Evolutionary conservation across 1,140 invertebrate genomes (phyloP), one percentile per base, ranked within the genome.

Genomic region (Xylocopa sonorina): DNA sequence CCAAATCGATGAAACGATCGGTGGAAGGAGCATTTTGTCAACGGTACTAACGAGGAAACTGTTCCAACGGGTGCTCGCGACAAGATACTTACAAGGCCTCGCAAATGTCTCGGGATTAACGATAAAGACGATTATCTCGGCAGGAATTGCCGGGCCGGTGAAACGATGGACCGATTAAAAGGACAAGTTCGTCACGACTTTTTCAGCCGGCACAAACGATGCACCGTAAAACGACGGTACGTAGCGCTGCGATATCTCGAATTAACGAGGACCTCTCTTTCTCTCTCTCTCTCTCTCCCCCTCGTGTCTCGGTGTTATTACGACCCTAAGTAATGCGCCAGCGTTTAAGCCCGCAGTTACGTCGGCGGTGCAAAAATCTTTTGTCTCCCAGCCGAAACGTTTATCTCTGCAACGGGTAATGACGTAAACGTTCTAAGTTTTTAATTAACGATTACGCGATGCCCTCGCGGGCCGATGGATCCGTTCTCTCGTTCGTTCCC

Each of bases 251-350:
- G 29, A 41, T 67, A 62, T 77, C 75, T 53, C 76, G 75, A 75
- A 79, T 80, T 84, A 84, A 82, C 82, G 82, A 84, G 81, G 69
- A 43, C 48, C 55, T 83, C n/a, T n/a, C n/a, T n/a, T n/a, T n/a
- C n/a, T n/a, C n/a, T n/a, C n/a, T n/a, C n/a, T n/a, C n/a, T n/a
- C n/a, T n/a, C n/a, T n/a, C n/a, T n/a, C n/a, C n/a, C n/a, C 69
- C 82, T 83, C 71, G 69, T 68, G 71, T 82, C 27, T 62, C 58
- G 46, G 57, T 73, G 53, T 80, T 82, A 71, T 84, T 83, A 83
- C 78, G 60, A 63, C 43, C 50, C 60, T 82, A 83, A 84, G 76
- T 76, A 80, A 73, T 68, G 72, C 60, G 51, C 21, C 24, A 27
- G n/a, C 62, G 58, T 75, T 84, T 80, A 83, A 80, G 74, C 46